Conservation (phyloP, 2,888 invertebrate species). For the Perithous albicinctus region DNA sequence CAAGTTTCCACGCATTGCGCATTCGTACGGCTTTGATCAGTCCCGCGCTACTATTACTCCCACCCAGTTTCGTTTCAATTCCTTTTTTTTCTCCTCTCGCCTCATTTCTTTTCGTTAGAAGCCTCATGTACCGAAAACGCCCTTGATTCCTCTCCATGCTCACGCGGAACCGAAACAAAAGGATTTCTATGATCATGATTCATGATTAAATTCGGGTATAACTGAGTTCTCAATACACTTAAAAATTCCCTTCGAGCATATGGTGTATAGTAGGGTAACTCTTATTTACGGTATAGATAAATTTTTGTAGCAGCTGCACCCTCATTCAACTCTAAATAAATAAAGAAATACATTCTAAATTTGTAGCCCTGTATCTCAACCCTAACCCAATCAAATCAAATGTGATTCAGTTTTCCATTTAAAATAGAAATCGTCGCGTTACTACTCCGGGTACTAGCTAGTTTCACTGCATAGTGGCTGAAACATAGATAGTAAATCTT, state of each 20-base stretch:
- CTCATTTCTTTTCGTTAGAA: slow-evolving; percentile 28
- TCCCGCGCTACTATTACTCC: slow-evolving; percentile 32
- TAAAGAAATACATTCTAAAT: too few relatives aligned
- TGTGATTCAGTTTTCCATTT: too few relatives aligned
- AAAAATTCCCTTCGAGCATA: neutral
- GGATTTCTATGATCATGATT: slow-evolving; percentile 52
- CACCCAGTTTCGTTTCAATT: neutral
- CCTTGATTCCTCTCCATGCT: slow-evolving; percentile 18
- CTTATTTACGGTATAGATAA: too few relatives aligned
- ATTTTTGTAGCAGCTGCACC: too few relatives aligned
- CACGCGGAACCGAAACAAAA: slow-evolving; percentile 37
- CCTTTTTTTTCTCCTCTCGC: slow-evolving; percentile 14
- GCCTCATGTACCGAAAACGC: neutral
- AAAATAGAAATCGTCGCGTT: too few relatives aligned
- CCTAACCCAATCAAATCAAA: too few relatives aligned
- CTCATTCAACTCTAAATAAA: too few relatives aligned
- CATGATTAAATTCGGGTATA: slow-evolving; percentile 20
- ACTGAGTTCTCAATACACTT: neutral
- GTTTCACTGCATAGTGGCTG: too few relatives aligned
- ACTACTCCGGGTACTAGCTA: too few relatives aligned
- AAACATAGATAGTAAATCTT: too few relatives aligned
- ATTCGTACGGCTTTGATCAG: slow-evolving; percentile 56
- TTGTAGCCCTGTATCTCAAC: too few relatives aligned
- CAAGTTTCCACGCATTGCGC: slow-evolving; percentile 26
- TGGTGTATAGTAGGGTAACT: too few relatives aligned